phyloP scores from a whole-genome alignment of 2,113 vertebrate genomes.

The Scopus umbretta region DNA sequence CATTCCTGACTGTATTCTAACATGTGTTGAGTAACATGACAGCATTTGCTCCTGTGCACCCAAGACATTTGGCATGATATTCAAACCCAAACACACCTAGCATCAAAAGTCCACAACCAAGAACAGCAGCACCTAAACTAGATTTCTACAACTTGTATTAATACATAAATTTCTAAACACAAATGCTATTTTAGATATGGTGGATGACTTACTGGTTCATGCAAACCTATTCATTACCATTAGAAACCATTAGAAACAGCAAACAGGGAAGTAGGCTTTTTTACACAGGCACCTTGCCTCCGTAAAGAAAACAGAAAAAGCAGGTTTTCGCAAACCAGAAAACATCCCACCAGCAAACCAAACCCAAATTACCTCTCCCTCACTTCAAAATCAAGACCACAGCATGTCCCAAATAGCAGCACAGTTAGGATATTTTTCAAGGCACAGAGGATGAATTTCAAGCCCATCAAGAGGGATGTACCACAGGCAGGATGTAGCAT shows the following conservation, averaged over 20 bases:
- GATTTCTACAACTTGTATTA: not conserved
- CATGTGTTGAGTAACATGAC: not conserved
- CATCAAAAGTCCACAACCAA: not conserved
- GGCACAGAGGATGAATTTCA: not conserved
- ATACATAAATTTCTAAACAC: not conserved
- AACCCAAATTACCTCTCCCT: accelerated
- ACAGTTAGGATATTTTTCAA: not conserved
- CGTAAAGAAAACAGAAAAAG: not conserved
- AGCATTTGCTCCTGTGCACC: not conserved
- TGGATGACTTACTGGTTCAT: not conserved
- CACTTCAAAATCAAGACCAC: not conserved
- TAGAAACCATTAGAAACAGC: not conserved
- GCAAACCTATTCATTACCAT: not conserved
- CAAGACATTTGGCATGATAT: not conserved
- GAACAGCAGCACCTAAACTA: not conserved
- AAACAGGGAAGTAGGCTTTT: not conserved
- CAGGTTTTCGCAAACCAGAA: not conserved
- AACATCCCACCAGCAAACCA: not conserved
- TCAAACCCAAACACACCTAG: not conserved
- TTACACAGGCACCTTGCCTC: not conserved
- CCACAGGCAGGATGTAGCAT: not conserved
- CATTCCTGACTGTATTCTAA: not conserved
- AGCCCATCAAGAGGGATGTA: not conserved
- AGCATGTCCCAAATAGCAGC: not conserved
- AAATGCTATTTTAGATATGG: not conserved